Evolutionary conservation across 2,888 invertebrate genomes (phyloP).

Genomic region (Slavum lentiscoides): DNA sequence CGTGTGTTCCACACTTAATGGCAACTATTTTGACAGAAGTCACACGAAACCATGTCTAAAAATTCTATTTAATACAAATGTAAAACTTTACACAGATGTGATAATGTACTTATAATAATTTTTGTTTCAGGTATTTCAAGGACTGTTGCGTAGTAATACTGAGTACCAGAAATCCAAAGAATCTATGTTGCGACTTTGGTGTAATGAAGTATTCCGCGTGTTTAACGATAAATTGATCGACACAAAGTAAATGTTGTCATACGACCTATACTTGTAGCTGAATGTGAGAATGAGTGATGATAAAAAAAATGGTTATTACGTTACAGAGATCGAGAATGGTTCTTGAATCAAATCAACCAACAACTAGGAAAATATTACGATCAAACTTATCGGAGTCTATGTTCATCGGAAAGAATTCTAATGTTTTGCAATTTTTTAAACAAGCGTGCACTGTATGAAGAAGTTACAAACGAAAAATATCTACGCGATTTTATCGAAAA

Average conservation of each 20-base stretch:
- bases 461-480: conserved; percentile 68
- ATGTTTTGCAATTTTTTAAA: conserved; percentile 69
- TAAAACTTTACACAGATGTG: too few species aligned
- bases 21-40: too few species aligned
- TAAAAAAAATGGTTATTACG: too few species aligned
- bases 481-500: conserved; percentile 60
- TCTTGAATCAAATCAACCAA: conserved; percentile 71
- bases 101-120: not conserved
- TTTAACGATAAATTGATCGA: conserved; percentile 83
- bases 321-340: conserved; percentile 72
- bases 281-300: too few species aligned
- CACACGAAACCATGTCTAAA: too few species aligned
- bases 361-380: conserved; percentile 74
- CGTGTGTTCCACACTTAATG: too few species aligned
- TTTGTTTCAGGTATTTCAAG: conserved; percentile 67
- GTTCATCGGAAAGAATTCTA: conserved; percentile 61
- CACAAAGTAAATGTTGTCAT: conserved; percentile 61
- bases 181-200: conserved; percentile 78
- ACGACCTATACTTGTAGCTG: not conserved
- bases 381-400: conserved; percentile 54
- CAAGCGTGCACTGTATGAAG: conserved; percentile 79
- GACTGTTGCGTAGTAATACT: conserved; percentile 75
- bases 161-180: conserved; percentile 75
- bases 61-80: too few species aligned
- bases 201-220: conserved; percentile 83